Evolutionary conservation across 2,888 invertebrate species (phyloP).

Genomic region (Scelioninae gen. 2): DNA sequence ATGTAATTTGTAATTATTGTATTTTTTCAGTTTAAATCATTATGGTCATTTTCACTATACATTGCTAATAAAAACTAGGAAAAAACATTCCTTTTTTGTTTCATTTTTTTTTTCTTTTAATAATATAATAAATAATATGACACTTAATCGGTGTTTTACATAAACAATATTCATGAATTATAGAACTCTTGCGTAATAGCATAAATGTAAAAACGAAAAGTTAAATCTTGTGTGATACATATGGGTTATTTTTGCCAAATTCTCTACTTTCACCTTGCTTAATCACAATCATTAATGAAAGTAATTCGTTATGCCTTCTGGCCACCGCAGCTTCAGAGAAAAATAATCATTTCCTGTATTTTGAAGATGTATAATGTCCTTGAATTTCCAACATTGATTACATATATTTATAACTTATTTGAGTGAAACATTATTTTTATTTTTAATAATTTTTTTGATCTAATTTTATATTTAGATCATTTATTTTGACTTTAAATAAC

Average conservation of each 20-base stretch:
- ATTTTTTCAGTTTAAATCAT: no score
- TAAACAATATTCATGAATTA: no score
- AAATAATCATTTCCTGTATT: not conserved
- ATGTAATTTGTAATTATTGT: no score
- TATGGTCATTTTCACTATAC: no score
- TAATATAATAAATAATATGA: no score
- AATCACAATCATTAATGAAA: conserved; percentile 31
- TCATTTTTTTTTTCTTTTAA: no score
- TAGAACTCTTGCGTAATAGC: conserved; percentile 10
- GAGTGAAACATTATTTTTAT: not conserved
- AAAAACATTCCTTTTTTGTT: no score
- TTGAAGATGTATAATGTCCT: not conserved
- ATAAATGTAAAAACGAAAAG: conserved; percentile 30
- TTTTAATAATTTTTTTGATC: not conserved
- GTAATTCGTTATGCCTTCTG: conserved; percentile 27
- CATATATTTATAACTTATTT: no score
- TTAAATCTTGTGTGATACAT: conserved; percentile 22
- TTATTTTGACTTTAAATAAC: not conserved
- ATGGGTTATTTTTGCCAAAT: conserved; percentile 25
- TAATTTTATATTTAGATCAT: not conserved
- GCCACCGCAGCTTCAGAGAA: conserved; percentile 1
- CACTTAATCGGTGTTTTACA: no score
- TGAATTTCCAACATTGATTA: not conserved
- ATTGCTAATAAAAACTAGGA: no score
- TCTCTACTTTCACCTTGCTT: conserved; percentile 26